phyloP scores from a whole-genome alignment of 2,797 vertebrate species.

The Lindbergichthys nudifrons region DNA sequence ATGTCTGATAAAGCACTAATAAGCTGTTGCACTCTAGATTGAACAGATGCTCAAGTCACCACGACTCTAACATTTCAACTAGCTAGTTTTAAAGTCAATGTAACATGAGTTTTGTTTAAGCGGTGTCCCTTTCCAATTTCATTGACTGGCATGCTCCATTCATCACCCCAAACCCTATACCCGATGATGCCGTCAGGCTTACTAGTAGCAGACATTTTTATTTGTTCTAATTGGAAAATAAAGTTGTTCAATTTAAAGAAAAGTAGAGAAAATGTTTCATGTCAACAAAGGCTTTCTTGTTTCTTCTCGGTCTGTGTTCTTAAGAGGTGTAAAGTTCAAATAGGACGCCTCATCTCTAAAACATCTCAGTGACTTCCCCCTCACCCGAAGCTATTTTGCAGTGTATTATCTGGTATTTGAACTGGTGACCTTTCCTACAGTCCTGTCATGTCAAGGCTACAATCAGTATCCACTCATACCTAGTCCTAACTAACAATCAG shows the following conservation, averaged over 20 bases:
- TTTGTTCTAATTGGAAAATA: neutral
- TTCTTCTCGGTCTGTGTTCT: neutral
- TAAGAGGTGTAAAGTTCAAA: constrained; percentile 4
- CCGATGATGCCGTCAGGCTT: neutral
- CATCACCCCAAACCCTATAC: neutral
- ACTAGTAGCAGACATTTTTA: neutral
- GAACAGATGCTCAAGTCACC: neutral
- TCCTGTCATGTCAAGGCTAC: constrained; percentile 24
- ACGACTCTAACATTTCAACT: neutral
- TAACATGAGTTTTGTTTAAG: neutral
- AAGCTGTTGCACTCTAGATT: neutral
- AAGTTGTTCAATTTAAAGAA: neutral
- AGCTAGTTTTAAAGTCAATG: neutral
- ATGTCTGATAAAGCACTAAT: neutral
- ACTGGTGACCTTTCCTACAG: constrained; percentile 35
- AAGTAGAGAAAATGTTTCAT: neutral
- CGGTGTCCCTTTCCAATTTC: neutral
- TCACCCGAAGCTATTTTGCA: neutral
- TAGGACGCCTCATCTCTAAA: constrained; percentile 14
- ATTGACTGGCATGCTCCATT: neutral
- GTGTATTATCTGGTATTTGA: constrained; percentile 37
- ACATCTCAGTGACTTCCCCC: constrained; percentile 3
- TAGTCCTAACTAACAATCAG: constrained; percentile 29
- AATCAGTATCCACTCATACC: constrained; percentile 26
- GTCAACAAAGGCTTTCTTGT: neutral